Percentiles rank a stretch among this genome's conserved stretches.
Evolutionary conservation across 2,797 vertebrate species (phyloP).

Genomic region (Austrolebias charrua): DNA sequence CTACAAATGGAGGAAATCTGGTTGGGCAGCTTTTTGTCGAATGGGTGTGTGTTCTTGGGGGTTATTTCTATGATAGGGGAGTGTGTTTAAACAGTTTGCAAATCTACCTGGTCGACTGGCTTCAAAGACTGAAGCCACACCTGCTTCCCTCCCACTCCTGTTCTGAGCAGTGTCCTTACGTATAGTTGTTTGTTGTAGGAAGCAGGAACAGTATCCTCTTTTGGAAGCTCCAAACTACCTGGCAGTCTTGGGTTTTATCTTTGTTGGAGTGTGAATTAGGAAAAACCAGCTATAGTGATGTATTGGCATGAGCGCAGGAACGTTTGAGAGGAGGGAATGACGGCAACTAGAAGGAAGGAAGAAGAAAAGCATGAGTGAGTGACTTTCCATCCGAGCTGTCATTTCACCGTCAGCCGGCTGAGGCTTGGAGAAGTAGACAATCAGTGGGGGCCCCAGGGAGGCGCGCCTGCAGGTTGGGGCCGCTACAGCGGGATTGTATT

Average conservation of each 20-base stretch:
- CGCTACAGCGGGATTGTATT: conserved; percentile 74
- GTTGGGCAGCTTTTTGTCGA: conserved; percentile 71
- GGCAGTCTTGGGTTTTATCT: conserved; percentile 27
- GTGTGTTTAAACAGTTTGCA: conserved; percentile 65
- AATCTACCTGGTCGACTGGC: conserved; percentile 76
- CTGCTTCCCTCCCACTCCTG: conserved; percentile 71
- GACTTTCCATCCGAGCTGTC: conserved; percentile 46
- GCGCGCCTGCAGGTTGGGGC: conserved; percentile 69
- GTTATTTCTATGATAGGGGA: conserved; percentile 42
- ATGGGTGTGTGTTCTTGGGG: conserved; percentile 62
- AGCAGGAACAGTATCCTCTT: conserved; percentile 47
- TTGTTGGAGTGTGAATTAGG: conserved; percentile 15
- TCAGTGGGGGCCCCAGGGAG: conserved; percentile 69
- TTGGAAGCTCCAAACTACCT: conserved; percentile 10
- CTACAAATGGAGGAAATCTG: conserved; percentile 69
- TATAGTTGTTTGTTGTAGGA: conserved; percentile 63
- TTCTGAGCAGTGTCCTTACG: conserved; percentile 54
- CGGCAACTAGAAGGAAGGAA: conserved; percentile 42
- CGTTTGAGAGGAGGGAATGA: conserved; percentile 49
- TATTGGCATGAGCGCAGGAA: conserved; percentile 14
- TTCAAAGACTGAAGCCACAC: conserved; percentile 79
- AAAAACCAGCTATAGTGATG: conserved; percentile 31
- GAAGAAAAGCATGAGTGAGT: conserved; percentile 26
- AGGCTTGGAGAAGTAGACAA: conserved; percentile 60
- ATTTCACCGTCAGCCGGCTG: conserved; percentile 53